Conservation (phyloP, 2,888 invertebrate species). For the Agrotis segetum region DNA sequence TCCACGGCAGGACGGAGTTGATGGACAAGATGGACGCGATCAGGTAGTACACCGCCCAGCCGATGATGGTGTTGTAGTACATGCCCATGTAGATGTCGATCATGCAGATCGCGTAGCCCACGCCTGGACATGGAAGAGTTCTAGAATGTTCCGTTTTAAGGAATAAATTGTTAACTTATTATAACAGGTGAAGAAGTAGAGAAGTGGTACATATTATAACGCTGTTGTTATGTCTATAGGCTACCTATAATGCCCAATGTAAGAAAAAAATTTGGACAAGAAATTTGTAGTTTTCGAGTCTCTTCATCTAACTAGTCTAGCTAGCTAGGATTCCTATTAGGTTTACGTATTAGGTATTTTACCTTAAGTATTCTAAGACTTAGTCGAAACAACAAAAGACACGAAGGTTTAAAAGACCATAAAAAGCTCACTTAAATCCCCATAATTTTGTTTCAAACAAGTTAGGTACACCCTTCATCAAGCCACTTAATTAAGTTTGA, state of each 20-base stretch:
- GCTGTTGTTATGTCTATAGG: neutral
- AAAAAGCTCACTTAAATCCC: neutral
- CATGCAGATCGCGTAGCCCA: conserved; percentile 98
- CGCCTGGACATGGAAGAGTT: conserved; percentile 91
- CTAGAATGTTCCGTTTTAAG: neutral
- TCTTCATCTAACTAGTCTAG: neutral
- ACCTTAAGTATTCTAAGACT: neutral
- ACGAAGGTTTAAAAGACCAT: neutral
- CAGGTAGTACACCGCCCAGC: conserved; percentile 98
- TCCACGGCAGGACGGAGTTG: conserved; percentile 96
- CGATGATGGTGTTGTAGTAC: conserved; percentile 99
- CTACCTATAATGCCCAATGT: neutral
- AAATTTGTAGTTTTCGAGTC: neutral
- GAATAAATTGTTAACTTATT: neutral
- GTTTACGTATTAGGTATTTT: neutral
- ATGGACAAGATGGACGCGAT: conserved; percentile 96
- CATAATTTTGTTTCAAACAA: conserved; percentile 11
- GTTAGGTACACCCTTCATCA: conserved; percentile 28
- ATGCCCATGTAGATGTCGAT: conserved; percentile 99
- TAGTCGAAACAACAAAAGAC: neutral
- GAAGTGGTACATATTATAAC: neutral
- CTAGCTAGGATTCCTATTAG: neutral
- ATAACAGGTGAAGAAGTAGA: neutral
- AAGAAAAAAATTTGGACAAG: neutral
- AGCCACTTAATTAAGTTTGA: conserved; percentile 36